Base-by-base conservation (phyloP, 2,888 invertebrate species). In the Lysandra bellargus region DNA sequence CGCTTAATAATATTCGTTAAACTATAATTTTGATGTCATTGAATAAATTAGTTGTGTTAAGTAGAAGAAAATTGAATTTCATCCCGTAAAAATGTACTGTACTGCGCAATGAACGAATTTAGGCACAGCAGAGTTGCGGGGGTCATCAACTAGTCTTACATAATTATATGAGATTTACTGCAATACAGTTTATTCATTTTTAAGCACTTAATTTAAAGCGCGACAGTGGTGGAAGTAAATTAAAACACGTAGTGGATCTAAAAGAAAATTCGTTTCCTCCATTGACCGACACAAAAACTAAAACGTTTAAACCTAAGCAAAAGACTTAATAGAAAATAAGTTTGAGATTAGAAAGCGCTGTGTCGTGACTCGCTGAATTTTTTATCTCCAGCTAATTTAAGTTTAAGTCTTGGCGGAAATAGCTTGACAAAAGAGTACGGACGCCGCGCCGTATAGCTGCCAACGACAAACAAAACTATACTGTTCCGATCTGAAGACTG, bases 361-460 rank as follows among this genome's bases (percentile, higher is more conserved):
- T 61, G 60, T 61, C 60, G 60, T 23, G 60, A 61, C 60, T n/a
- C 23, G 23, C n/a, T 23, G 5, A 72, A 69, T 72, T 30, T 72
- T 72, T 72, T 33, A 72, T 72, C 69, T 72, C 30, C 4, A 33
- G 69, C 69, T 72, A 33, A 72, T 72, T 72, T 72, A 72, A 72
- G 69, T 72, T 72, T 33, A 37, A 72, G 33, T 72, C 69, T 33
- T 17, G 33, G 33, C 69, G 69, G 69, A 72, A 72, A 72, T 37
- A 72, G 33, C 33, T 33, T 30, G 33, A 72, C 69, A 72, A 72
- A 72, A n/a, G 69, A 33, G 33, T 33, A 33, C 60, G 60, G 5
- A 60, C 60, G 60, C n/a, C 23, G 17, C n/a, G 7, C 7, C 23
- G 7, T 7, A 7, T 6, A 61, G 60, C 60, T 57, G 4, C 4